phyloP scores from a whole-genome alignment of 2,888 invertebrate genomes.

The Tachina fera region DNA sequence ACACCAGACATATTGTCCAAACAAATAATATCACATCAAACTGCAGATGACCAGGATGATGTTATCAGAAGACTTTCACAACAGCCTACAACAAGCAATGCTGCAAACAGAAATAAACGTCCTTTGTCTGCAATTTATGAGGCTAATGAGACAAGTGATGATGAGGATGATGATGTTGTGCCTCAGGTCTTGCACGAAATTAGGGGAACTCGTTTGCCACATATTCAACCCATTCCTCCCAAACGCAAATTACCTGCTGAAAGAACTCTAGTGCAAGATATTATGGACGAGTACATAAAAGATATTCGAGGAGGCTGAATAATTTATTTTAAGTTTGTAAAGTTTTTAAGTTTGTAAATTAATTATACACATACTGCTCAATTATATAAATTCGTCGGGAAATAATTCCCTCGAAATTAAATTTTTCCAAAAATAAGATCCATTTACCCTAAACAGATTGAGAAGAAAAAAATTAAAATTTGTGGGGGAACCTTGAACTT shows the following conservation, averaged over 20 bases:
- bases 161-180: slow-evolving; percentile 37
- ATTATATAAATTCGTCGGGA: too few species aligned
- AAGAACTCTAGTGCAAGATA: slow-evolving; percentile 1
- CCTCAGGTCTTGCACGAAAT: slow-evolving; percentile 33
- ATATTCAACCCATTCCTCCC: slow-evolving; percentile 56
- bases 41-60: background rate
- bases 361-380: too few species aligned
- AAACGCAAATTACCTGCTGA: slow-evolving; percentile 29
- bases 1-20: background rate
- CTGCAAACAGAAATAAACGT: slow-evolving; percentile 31
- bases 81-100: slow-evolving; percentile 46
- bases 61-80: slow-evolving; percentile 33
- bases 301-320: slow-evolving; percentile 53
- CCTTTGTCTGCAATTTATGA: background rate
- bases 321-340: background rate
- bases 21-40: background rate
- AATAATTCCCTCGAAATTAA: too few species aligned
- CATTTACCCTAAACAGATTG: too few species aligned
- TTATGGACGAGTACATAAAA: slow-evolving; percentile 53
- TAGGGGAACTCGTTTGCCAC: slow-evolving; percentile 52
- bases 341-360: background rate
- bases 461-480: too few species aligned
- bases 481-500: too few species aligned
- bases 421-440: too few species aligned
- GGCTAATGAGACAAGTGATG: background rate